phyloP scores from a whole-genome alignment of 1,140 invertebrate genomes.

The Conus betulinus region DNA sequence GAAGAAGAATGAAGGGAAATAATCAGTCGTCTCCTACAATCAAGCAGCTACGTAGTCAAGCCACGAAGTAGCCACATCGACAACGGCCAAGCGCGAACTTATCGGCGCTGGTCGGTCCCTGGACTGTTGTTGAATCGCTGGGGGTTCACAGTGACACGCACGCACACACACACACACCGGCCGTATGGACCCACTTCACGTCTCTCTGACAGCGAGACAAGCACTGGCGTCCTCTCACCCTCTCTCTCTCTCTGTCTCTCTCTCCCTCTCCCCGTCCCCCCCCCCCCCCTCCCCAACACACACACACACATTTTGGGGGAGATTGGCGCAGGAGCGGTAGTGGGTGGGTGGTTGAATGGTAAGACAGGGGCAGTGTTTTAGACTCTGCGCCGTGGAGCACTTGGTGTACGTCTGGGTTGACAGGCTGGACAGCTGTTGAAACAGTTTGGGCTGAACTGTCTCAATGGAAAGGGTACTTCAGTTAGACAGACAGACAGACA shows the following conservation, averaged over 20 bases:
- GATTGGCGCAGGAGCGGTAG: not conserved
- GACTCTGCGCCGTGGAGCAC: not conserved
- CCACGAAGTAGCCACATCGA: not conserved
- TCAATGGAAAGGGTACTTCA: not conserved
- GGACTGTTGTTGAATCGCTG: not conserved
- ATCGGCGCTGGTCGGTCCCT: too few species aligned
- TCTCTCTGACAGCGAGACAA: not conserved
- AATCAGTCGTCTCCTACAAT: too few species aligned
- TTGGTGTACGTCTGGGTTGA: not conserved
- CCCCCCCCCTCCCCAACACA: not conserved
- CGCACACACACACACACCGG: not conserved
- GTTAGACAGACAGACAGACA: too few species aligned
- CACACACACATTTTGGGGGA: not conserved
- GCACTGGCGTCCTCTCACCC: not conserved
- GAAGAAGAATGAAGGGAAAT: too few species aligned
- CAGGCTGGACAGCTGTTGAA: too few species aligned
- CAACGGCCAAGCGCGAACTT: not conserved
- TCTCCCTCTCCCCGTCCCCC: not conserved
- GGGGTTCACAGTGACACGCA: not conserved
- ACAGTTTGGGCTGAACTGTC: too few species aligned
- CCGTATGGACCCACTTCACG: too few species aligned
- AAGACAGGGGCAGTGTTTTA: not conserved
- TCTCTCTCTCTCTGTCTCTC: constrained; percentile 24
- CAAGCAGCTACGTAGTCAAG: too few species aligned
- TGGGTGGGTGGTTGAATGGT: not conserved